Conservation (phyloP, 2,888 invertebrate species). For the Caenorhabditis sp. region DNA sequence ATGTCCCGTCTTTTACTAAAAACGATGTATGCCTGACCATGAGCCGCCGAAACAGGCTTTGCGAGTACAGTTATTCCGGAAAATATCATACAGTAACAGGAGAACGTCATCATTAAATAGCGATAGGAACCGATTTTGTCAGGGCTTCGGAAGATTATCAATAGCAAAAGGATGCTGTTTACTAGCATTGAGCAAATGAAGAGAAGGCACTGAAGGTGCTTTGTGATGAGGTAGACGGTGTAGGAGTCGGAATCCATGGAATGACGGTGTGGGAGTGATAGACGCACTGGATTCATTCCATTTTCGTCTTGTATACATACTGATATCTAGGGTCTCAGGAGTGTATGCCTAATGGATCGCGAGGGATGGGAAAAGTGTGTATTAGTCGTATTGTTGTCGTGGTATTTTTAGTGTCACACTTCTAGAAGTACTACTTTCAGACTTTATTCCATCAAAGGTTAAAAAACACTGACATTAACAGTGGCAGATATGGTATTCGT, state of each 20-base stretch:
- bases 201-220: background rate
- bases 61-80: background rate
- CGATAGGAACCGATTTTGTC: slow-evolving; percentile 18
- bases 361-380: no score
- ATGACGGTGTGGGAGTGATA: no score
- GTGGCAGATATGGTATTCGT: background rate
- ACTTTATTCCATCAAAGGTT: no score
- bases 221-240: background rate
- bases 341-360: no score
- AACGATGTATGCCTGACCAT: slow-evolving; percentile 14
- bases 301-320: no score
- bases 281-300: no score
- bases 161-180: slow-evolving; percentile 1
- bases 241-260: background rate
- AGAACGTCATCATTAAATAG: slow-evolving; percentile 27
- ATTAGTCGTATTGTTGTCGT: no score
- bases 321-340: no score
- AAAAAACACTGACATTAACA: slow-evolving; percentile 10
- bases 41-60: slow-evolving; percentile 14
- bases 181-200: background rate
- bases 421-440: no score
- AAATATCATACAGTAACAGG: slow-evolving; percentile 10
- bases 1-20: background rate
- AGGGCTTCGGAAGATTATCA: slow-evolving; percentile 20
- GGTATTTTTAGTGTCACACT: no score